phyloP scores from a whole-genome alignment of 2,797 vertebrate genomes.

The Oophaga sylvatica region DNA sequence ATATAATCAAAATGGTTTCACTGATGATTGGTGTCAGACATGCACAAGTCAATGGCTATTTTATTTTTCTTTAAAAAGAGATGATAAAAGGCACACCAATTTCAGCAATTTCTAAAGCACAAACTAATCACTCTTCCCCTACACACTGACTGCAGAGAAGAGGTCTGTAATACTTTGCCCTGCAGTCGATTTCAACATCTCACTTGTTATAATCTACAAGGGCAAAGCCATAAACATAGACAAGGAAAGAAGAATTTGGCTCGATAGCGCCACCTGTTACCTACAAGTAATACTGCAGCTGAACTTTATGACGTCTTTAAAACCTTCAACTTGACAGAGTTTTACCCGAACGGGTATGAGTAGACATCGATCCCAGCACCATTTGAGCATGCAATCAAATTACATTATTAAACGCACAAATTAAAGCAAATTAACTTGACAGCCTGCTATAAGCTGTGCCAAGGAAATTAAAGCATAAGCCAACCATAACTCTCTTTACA shows the following conservation, averaged over 20 bases:
- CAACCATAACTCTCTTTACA: neutral
- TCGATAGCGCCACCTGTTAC: neutral
- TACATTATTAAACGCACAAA: neutral
- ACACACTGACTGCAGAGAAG: neutral
- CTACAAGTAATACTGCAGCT: conserved; percentile 15
- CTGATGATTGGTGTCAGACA: neutral
- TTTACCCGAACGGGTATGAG: neutral
- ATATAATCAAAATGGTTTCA: neutral
- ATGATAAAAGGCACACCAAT: neutral
- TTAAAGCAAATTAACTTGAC: neutral
- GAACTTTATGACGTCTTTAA: neutral
- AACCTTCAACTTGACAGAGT: neutral
- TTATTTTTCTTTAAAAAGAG: neutral
- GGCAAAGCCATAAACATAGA: neutral
- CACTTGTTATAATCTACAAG: neutral
- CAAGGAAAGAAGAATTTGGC: neutral
- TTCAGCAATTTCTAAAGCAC: neutral
- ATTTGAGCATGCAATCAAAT: neutral
- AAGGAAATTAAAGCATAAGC: neutral
- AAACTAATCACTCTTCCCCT: neutral
- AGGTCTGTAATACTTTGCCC: neutral
- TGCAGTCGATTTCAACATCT: no score
- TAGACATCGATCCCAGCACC: neutral
- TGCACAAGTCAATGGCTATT: neutral
- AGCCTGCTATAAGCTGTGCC: neutral